Evolutionary conservation across 2,113 vertebrate genomes (phyloP).

Genomic region (Tyrannus savana): DNA sequence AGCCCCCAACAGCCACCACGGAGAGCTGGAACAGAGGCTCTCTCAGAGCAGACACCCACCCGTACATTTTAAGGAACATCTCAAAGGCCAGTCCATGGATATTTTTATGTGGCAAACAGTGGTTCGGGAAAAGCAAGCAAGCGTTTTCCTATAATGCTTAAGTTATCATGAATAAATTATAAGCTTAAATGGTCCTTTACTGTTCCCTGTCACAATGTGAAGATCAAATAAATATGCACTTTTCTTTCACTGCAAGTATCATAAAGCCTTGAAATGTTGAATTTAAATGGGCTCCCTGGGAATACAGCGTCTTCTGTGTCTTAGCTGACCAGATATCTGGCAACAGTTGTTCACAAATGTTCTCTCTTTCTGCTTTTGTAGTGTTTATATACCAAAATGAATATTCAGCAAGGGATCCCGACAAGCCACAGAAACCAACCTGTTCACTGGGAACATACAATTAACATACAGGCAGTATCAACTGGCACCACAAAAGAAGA

Average conservation of each 20-base stretch:
- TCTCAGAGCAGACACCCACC: background rate
- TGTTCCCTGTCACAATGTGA: background rate
- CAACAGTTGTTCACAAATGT: constrained; percentile 29
- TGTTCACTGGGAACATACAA: constrained; percentile 3
- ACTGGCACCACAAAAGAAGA: constrained; percentile 12
- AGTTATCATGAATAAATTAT: constrained; percentile 2
- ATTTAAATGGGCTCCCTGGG: constrained; percentile 5
- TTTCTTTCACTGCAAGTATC: constrained; percentile 32
- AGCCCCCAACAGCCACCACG: fast-evolving
- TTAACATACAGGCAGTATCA: background rate
- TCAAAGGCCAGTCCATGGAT: background rate
- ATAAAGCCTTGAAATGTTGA: background rate
- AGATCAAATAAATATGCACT: constrained; percentile 5
- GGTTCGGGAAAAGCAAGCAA: background rate
- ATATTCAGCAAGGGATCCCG: background rate
- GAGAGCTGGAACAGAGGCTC: background rate
- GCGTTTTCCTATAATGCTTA: background rate
- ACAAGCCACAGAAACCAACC: background rate
- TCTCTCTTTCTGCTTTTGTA: background rate
- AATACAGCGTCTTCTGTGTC: background rate
- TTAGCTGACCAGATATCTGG: constrained; percentile 52
- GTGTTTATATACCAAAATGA: constrained; percentile 9
- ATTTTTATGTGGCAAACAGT: background rate
- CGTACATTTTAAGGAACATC: background rate
- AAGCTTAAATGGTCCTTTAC: constrained; percentile 5